These are phyloP conservation scores for Coracopsis vasa DNA, from an alignment of 2,113 vertebrate genomes.

Conservation along the genomic window DNA sequence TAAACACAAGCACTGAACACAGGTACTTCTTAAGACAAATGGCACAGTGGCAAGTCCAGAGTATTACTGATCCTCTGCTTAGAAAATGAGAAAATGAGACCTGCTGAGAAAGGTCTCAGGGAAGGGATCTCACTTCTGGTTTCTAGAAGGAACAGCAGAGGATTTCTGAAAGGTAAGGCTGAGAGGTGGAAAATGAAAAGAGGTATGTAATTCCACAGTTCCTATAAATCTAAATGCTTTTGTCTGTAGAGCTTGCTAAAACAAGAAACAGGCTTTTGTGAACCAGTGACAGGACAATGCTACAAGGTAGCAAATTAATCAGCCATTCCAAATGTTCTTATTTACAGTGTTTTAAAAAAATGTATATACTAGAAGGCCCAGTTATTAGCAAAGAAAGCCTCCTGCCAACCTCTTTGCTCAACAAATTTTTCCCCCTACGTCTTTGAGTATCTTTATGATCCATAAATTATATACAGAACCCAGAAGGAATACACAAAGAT, in stretches of 20 bases:
- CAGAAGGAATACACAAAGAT: conserved; percentile 68
- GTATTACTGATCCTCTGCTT: neutral
- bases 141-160: neutral
- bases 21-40: neutral
- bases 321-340: neutral
- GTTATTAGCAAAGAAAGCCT: conserved; percentile 5
- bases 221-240: neutral
- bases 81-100: neutral
- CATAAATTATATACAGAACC: conserved; percentile 69
- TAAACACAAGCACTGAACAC: neutral
- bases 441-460: conserved; percentile 57
- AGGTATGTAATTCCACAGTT: neutral
- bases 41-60: neutral
- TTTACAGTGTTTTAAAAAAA: conserved; percentile 11
- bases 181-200: neutral
- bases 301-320: neutral
- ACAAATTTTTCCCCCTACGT: conserved; percentile 16
- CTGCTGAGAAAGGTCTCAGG: neutral
- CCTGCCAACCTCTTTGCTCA: conserved; percentile 7
- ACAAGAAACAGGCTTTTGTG: neutral
- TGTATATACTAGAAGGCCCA: neutral
- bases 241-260: neutral
- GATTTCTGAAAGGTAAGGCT: neutral
- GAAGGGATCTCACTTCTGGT: neutral
- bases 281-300: neutral